phyloP scores from a whole-genome alignment of 2,113 vertebrate genomes.

The Cyprinodon brontotheroides region DNA sequence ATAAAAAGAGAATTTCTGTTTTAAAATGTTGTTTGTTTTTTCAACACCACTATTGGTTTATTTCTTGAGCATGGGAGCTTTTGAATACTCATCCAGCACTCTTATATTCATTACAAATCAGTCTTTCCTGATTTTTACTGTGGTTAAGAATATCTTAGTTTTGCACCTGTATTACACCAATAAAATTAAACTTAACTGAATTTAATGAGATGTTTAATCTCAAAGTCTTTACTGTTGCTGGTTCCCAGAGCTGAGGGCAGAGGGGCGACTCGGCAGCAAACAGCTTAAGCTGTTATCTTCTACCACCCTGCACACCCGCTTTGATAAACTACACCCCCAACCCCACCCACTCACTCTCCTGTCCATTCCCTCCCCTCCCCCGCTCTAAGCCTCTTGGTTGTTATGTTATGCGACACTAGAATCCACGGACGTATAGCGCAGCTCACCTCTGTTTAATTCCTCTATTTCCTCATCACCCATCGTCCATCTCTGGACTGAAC shows the following conservation, averaged over 20 bases:
- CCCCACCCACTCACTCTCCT: background rate
- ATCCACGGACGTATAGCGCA: constrained; percentile 38
- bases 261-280: background rate
- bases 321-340: constrained; percentile 14
- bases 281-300: background rate
- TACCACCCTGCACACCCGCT: background rate
- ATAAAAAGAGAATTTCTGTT: background rate
- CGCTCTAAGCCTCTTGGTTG: constrained; percentile 35
- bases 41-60: background rate
- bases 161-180: background rate
- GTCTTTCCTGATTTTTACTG: background rate
- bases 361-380: constrained; percentile 39
- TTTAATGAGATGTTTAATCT: background rate
- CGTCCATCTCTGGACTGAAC: constrained; percentile 32
- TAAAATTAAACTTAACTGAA: background rate
- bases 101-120: background rate
- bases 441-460: constrained; percentile 43
- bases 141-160: background rate
- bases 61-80: background rate
- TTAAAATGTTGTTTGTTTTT: background rate
- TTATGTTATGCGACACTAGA: constrained; percentile 50
- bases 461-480: constrained; percentile 6
- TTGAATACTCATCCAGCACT: background rate
- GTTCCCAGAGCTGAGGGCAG: background rate
- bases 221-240: background rate